phyloP scores from a whole-genome alignment of 2,888 invertebrate species.

The Drosophila monieri region DNA sequence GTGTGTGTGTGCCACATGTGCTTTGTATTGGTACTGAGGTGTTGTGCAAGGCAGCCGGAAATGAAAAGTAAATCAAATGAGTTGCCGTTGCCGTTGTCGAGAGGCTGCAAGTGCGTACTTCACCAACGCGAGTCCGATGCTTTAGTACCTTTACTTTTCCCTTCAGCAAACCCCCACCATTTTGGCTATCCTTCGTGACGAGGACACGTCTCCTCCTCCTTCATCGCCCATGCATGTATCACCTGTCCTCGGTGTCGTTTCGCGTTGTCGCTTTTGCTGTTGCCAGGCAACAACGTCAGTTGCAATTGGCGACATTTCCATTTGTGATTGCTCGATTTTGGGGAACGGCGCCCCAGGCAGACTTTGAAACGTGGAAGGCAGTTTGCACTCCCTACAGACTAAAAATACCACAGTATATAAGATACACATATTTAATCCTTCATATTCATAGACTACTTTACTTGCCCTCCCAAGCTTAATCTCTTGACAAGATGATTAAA shows the following conservation, averaged over 20 bases:
- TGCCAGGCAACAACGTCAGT: conserved; percentile 42
- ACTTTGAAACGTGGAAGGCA: conserved; percentile 3
- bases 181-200: not conserved
- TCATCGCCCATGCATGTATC: conserved; percentile 7
- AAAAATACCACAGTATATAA: not conserved
- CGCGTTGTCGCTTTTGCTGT: conserved; percentile 19
- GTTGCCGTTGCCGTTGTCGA: conserved; percentile 41
- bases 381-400: not conserved
- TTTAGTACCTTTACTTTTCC: conserved; percentile 1
- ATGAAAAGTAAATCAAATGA: conserved; percentile 82
- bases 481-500: not conserved
- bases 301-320: conserved; percentile 55
- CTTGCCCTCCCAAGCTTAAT: not conserved
- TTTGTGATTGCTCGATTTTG: conserved; percentile 57
- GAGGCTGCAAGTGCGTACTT: conserved; percentile 52
- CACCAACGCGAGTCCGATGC: conserved; percentile 48
- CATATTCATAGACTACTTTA: not conserved
- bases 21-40: conserved; percentile 33
- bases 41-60: conserved; percentile 75
- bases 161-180: not conserved
- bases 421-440: too few species aligned
- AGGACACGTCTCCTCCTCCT: not conserved
- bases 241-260: conserved; percentile 11
- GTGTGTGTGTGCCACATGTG: conserved; percentile 33
- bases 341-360: conserved; percentile 33